These are phyloP conservation scores for Prionailurus viverrinus DNA, from an alignment of 2,113 vertebrate genomes.

Conservation along the genomic window DNA sequence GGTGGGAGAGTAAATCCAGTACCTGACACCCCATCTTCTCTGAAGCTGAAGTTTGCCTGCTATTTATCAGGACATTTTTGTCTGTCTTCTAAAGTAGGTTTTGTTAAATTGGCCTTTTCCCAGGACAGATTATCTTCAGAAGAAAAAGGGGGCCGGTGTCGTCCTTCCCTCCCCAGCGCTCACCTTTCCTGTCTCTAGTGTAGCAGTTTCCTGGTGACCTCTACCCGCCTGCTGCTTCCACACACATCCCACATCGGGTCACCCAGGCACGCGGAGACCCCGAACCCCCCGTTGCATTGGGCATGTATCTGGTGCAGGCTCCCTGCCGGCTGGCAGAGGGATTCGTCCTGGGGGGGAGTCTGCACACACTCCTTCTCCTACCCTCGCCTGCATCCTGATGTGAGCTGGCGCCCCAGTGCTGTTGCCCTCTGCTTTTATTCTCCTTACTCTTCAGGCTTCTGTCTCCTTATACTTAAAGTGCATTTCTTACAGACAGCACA, in stretches of 20 bases:
- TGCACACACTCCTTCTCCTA: background rate
- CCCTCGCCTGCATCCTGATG: accelerated
- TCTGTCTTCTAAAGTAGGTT: background rate
- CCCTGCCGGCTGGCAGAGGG: background rate
- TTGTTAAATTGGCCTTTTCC: background rate
- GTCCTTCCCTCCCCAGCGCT: background rate
- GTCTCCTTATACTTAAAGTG: background rate
- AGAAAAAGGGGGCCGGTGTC: background rate
- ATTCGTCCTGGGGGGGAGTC: background rate
- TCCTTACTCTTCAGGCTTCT: background rate
- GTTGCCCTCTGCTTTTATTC: background rate
- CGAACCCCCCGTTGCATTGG: background rate
- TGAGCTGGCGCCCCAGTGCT: accelerated
- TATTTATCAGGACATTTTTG: background rate
- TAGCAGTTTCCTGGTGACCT: background rate
- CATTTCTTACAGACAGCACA: background rate
- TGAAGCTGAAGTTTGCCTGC: background rate
- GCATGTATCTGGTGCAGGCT: accelerated
- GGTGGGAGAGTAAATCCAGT: background rate
- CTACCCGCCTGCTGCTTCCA: background rate
- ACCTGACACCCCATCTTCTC: background rate
- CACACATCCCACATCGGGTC: accelerated
- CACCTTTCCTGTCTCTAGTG: background rate
- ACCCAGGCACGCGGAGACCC: background rate
- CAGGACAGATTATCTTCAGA: background rate